Percentiles rank a stretch among this genome's conserved stretches.
These are phyloP conservation scores for Bos indicus DNA, from an alignment of 2,113 vertebrate genomes.

Conservation along the genomic window DNA sequence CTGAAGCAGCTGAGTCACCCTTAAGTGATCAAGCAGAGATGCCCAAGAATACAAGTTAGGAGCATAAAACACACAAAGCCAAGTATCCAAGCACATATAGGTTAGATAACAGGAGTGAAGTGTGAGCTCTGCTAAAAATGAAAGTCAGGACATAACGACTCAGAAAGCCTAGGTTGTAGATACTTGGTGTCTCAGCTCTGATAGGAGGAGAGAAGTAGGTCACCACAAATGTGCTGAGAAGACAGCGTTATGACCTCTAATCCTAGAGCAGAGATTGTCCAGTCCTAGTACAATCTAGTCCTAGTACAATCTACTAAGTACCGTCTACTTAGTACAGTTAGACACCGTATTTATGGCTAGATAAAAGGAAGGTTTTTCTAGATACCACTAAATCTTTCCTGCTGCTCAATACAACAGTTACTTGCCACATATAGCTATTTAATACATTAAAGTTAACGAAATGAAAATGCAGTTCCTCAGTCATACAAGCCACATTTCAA, in stretches of 20 bases:
- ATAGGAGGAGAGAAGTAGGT: not conserved
- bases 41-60: not conserved
- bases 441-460: conserved; percentile 16
- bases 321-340: not conserved
- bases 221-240: not conserved
- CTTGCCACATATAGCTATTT: not conserved
- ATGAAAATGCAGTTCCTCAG: not conserved
- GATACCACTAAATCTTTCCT: not conserved
- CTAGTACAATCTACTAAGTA: too few species aligned
- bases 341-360: not conserved
- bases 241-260: not conserved
- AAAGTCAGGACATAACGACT: not conserved
- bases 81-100: not conserved
- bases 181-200: not conserved
- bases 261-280: not conserved
- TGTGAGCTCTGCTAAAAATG: not conserved
- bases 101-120: not conserved
- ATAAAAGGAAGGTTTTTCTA: not conserved
- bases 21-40: not conserved
- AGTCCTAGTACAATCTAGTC: not conserved
- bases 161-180: not conserved
- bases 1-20: not conserved
- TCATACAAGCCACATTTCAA: not conserved
- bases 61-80: not conserved
- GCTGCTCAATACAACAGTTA: not conserved